Percentiles rank a stretch among this genome's conserved stretches.
These are phyloP conservation scores for Patella vulgata DNA, from an alignment of 1,140 invertebrate species.

Conservation along the genomic window DNA sequence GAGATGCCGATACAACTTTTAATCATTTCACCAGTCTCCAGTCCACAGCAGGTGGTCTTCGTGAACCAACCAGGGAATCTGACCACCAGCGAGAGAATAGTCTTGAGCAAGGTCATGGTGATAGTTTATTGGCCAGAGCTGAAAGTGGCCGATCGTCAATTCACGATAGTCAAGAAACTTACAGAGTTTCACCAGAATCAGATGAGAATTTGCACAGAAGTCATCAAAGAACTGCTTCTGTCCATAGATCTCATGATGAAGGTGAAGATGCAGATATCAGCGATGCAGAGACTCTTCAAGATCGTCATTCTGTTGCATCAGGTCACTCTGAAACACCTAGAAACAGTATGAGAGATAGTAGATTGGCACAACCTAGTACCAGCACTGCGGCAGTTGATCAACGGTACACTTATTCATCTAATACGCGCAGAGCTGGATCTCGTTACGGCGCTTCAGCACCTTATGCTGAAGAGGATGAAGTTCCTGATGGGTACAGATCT, in stretches of 20 bases:
- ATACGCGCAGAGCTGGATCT: background rate
- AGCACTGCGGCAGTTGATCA: background rate
- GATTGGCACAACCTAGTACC: background rate
- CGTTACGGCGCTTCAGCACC: background rate
- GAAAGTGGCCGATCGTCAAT: background rate
- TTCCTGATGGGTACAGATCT: background rate
- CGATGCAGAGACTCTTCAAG: too few relatives aligned
- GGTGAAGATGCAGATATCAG: too few relatives aligned
- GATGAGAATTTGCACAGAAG: constrained; percentile 2
- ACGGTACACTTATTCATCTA: background rate
- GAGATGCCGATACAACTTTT: constrained; percentile 20
- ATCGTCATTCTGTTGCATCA: too few relatives aligned
- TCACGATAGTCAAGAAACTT: background rate
- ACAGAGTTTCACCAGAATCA: background rate
- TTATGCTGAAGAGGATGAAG: background rate
- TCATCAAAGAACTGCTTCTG: background rate
- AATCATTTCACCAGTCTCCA: constrained; percentile 17
- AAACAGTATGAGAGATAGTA: background rate
- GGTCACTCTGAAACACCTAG: background rate
- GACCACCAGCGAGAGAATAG: background rate
- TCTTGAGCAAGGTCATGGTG: background rate
- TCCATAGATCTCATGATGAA: too few relatives aligned
- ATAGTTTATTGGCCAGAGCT: background rate
- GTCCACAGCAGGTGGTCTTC: background rate
- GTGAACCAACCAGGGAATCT: background rate